A percentile compares a stretch with the other conserved stretches of the same genome.
phyloP scores from a whole-genome alignment of 2,888 invertebrate genomes.

The Ornithoptera alexandrae region DNA sequence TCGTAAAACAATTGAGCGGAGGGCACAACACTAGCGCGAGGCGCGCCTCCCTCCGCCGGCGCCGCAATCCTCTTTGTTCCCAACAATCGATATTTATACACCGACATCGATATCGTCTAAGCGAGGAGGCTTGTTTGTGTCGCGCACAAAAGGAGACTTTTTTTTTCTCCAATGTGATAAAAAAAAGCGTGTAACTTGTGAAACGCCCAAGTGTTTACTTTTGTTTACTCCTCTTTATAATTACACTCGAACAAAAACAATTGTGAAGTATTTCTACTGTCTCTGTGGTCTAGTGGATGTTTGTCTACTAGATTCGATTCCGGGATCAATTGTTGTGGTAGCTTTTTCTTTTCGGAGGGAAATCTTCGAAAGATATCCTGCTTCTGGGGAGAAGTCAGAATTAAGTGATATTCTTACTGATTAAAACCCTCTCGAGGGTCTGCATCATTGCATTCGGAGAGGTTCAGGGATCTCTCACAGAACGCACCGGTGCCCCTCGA shows the following conservation, averaged over 20 bases:
- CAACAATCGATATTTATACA: constrained; percentile 65
- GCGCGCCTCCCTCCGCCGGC: constrained; percentile 49
- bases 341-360: too few relatives aligned
- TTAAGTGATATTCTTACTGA: too few relatives aligned
- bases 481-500: too few relatives aligned
- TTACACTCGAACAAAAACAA: neutral
- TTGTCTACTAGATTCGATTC: too few relatives aligned
- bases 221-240: constrained; percentile 1
- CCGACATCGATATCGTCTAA: constrained; percentile 55
- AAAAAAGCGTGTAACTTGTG: neutral
- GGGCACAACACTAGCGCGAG: constrained; percentile 41
- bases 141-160: constrained; percentile 32
- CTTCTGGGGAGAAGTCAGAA: too few relatives aligned
- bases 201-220: constrained; percentile 8
- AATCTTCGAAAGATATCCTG: too few relatives aligned
- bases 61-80: constrained; percentile 61
- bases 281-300: too few relatives aligned
- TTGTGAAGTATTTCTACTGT: neutral
- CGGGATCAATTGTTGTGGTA: too few relatives aligned
- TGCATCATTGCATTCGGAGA: too few relatives aligned
- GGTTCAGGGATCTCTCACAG: too few relatives aligned
- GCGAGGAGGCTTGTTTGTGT: constrained; percentile 64
- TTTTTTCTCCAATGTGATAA: constrained; percentile 20
- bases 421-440: too few relatives aligned
- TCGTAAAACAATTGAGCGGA: constrained; percentile 9